Conservation (phyloP, 30 jellyfish, hydroid and myxozoan genomes). For the Clytia hemisphaerica region DNA sequence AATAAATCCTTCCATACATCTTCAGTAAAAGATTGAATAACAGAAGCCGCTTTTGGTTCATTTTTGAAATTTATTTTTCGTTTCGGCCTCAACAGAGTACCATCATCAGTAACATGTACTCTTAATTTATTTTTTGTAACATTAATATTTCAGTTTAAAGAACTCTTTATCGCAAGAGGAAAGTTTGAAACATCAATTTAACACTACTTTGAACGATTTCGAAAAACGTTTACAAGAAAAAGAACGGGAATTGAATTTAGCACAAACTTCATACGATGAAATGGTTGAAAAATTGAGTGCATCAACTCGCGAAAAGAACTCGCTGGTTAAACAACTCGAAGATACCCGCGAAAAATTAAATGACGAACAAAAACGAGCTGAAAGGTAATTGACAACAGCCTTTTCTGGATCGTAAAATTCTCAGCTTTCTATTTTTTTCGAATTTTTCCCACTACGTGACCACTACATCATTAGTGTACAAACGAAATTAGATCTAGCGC, state of each 20-base stretch:
- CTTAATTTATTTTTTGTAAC: neutral
- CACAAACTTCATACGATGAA: conserved; percentile 69
- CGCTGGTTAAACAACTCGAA: conserved; percentile 63
- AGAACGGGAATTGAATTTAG: conserved; percentile 59
- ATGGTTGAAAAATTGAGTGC: conserved; percentile 54
- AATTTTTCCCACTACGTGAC: too few species aligned
- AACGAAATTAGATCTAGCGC: too few species aligned
- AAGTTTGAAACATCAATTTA: conserved; percentile 75
- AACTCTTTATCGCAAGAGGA: conserved; percentile 81
- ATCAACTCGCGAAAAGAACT: conserved; percentile 61
- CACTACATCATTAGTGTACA: too few species aligned
- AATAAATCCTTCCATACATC: too few species aligned
- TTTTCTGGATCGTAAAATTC: too few species aligned
- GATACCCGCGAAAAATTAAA: conserved; percentile 42
- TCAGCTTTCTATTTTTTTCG: too few species aligned
- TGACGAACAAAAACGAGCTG: conserved; percentile 58
- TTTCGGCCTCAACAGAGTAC: too few species aligned
- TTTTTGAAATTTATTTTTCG: too few species aligned
- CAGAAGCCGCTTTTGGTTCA: too few species aligned
- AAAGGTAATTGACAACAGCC: conserved; percentile 57
- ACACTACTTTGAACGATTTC: conserved; percentile 74
- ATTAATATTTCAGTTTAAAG: conserved; percentile 42
- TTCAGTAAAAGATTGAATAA: too few species aligned
- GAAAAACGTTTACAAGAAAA: conserved; percentile 55
- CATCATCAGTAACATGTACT: too few species aligned